phyloP scores from a whole-genome alignment of 2,113 vertebrate species.

The Cyrtonyx montezumae region DNA sequence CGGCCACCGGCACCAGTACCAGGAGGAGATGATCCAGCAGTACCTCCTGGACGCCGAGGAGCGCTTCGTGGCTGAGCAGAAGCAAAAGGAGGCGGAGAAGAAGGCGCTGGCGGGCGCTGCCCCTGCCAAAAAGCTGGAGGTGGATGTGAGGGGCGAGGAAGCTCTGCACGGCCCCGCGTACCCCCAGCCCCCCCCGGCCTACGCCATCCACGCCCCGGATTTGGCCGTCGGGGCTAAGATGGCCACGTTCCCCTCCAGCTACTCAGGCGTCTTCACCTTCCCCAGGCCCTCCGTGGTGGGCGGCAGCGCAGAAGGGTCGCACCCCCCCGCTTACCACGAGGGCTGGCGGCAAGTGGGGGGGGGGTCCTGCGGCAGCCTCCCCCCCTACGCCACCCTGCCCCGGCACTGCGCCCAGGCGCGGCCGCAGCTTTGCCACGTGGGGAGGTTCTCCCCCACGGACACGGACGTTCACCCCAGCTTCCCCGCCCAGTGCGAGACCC shows the following conservation, averaged over 20 bases:
- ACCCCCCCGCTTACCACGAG: conserved; percentile 81
- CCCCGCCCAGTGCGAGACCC: conserved; percentile 19
- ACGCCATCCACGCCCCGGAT: conserved; percentile 18
- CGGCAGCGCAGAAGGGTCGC: conserved; percentile 27
- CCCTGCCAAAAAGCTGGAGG: conserved; percentile 64
- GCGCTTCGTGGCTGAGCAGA: conserved; percentile 88
- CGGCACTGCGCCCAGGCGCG: conserved; percentile 82
- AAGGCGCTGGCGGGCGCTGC: conserved; percentile 56
- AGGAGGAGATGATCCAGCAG: conserved; percentile 97
- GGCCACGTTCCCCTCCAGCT: conserved; percentile 74
- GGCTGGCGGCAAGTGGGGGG: conserved; percentile 88
- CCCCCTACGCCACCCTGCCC: conserved; percentile 90
- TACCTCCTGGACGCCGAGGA: conserved; percentile 92
- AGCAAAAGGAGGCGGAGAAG: conserved; percentile 85
- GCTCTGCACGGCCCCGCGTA: conserved; percentile 40
- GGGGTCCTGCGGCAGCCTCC: conserved; percentile 80
- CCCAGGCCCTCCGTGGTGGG: conserved; percentile 82
- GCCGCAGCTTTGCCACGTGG: conserved; percentile 62
- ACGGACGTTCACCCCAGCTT: conserved; percentile 68
- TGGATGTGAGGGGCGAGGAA: conserved; percentile 66
- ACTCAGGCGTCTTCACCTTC: conserved; percentile 86
- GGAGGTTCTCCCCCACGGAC: conserved; percentile 71
- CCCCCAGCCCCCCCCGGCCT: conserved; percentile 56
- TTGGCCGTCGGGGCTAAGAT: not conserved
- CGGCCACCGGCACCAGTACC: conserved; percentile 92